These are phyloP conservation scores for Phortica variegata DNA, from an alignment of 1,140 invertebrate species.

Conservation along the genomic window DNA sequence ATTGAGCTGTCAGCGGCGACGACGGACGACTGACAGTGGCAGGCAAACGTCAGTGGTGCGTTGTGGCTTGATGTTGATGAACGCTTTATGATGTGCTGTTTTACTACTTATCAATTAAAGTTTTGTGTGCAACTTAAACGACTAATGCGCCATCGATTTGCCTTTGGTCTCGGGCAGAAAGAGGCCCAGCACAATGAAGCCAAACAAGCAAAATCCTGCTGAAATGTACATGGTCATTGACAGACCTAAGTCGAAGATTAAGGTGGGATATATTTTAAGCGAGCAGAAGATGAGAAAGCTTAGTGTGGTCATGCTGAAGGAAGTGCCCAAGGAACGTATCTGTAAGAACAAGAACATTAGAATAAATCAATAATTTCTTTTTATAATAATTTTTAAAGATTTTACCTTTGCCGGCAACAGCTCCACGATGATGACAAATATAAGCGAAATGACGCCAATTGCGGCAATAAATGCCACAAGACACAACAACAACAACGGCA, in stretches of 20 bases:
- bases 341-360: conserved; percentile 3
- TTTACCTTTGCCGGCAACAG: conserved; percentile 36
- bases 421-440: conserved; percentile 37
- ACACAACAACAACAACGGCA: conserved; percentile 33
- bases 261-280: conserved; percentile 39
- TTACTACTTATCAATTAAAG: no score
- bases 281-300: conserved; percentile 36
- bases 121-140: no score
- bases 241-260: conserved; percentile 35
- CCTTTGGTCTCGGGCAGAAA: conserved; percentile 46
- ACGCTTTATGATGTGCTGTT: no score
- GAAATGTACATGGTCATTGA: conserved; percentile 40
- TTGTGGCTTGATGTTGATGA: no score
- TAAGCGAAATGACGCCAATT: conserved; percentile 31
- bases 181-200: conserved; percentile 36
- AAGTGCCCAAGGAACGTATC: conserved; percentile 43
- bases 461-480: conserved; percentile 27
- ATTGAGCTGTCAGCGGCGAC: no score
- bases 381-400: neutral
- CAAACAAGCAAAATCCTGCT: conserved; percentile 28
- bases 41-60: no score
- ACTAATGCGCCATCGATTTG: conserved; percentile 37
- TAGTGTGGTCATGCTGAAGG: conserved; percentile 39
- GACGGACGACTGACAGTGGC: no score
- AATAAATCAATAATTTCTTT: neutral